These are phyloP conservation scores for Cladopsammia gracilis DNA, from an alignment of 64 coral and sea anemone genomes.

Conservation along the genomic window DNA sequence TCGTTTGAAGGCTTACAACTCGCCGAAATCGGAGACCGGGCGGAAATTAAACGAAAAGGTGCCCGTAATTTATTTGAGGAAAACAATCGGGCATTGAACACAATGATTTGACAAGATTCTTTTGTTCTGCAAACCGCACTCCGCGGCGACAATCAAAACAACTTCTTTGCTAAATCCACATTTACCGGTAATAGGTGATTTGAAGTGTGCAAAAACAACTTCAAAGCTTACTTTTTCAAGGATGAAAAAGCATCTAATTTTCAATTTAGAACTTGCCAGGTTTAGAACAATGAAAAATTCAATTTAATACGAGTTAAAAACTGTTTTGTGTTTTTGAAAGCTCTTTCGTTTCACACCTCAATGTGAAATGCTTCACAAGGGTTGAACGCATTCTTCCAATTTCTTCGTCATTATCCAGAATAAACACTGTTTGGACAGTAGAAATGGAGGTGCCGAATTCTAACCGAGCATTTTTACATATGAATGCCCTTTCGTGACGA, in stretches of 20 bases:
- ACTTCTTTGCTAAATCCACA: not conserved
- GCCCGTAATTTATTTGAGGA: conserved; percentile 8
- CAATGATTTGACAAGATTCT: not conserved
- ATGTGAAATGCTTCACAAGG: not conserved
- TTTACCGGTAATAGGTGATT: not conserved
- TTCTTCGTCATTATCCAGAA: conserved; percentile 12
- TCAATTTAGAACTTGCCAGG: not conserved
- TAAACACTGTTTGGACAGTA: conserved; percentile 11
- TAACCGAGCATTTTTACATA: not conserved
- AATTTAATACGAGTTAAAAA: not conserved
- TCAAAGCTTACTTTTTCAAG: not conserved
- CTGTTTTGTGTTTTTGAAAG: conserved; percentile 3
- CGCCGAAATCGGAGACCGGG: not conserved
- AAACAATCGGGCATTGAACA: conserved; percentile 22
- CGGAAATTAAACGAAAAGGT: conserved; percentile 46
- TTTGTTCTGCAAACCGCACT: conserved; percentile 18
- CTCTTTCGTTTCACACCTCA: not conserved
- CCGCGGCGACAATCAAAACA: not conserved
- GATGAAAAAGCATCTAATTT: not conserved
- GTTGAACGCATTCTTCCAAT: conserved; percentile 12
- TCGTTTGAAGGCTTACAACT: not conserved
- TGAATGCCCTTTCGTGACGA: conserved; percentile 7
- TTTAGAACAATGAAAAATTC: not conserved
- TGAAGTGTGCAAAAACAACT: not conserved
- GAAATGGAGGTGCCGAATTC: not conserved